Conservation (phyloP, 2,113 vertebrate genomes). For the Rhinolophus sinicus region DNA sequence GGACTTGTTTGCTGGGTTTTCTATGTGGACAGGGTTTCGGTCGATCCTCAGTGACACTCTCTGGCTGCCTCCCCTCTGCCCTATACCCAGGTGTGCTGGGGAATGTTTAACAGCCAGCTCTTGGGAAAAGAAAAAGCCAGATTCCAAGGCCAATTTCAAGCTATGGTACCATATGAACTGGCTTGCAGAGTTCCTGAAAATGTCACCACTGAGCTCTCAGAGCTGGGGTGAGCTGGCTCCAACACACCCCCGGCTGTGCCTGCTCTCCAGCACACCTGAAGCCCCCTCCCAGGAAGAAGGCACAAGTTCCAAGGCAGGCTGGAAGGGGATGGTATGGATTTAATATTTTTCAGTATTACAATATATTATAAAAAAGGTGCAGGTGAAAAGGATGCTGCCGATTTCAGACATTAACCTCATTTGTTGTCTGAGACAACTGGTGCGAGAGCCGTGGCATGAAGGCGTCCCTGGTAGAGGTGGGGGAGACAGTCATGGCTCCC, state of each 20-base stretch:
- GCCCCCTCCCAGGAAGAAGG: background rate
- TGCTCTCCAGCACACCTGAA: background rate
- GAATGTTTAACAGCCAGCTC: background rate
- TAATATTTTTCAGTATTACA: conserved; percentile 89
- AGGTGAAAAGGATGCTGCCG: conserved; percentile 85
- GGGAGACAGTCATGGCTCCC: background rate
- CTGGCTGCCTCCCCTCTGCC: background rate
- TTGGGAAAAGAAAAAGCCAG: background rate
- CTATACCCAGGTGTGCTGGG: background rate
- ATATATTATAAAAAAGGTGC: conserved; percentile 89
- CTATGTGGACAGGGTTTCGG: background rate
- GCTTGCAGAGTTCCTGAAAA: background rate
- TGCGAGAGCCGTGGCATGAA: background rate
- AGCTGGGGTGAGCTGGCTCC: background rate
- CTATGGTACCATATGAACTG: fast-evolving
- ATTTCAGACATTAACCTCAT: conserved; percentile 86
- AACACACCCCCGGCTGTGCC: fast-evolving
- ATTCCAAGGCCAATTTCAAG: background rate
- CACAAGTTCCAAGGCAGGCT: background rate
- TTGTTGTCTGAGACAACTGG: conserved; percentile 78
- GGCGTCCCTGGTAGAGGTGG: background rate
- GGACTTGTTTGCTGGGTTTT: background rate
- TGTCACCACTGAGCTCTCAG: fast-evolving
- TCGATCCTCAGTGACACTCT: background rate
- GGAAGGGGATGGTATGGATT: conserved; percentile 84